Conservation (phyloP, 2,113 vertebrate genomes). For the Synchiropus splendidus region DNA sequence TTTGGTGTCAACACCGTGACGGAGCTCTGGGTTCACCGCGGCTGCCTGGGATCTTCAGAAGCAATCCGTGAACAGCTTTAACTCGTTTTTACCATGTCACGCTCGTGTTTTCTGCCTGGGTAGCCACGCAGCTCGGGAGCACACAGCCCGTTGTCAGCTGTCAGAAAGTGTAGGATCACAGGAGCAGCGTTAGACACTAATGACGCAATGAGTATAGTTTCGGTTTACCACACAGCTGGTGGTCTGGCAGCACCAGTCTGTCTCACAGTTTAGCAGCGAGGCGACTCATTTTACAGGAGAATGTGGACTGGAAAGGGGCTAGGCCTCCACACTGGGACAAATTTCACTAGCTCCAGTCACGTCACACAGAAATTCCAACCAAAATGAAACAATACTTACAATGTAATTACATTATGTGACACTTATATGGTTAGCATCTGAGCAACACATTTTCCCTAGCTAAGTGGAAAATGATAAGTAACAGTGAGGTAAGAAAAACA, state of each 20-base stretch:
- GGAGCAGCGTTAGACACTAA: conserved; percentile 6
- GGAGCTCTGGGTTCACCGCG: conserved; percentile 7
- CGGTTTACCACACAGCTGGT: conserved; percentile 17
- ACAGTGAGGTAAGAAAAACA: too few relatives aligned
- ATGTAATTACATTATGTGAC: too few relatives aligned
- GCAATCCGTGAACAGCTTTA: conserved; percentile 11
- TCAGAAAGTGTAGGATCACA: conserved; percentile 37
- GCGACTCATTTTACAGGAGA: too few relatives aligned
- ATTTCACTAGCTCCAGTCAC: too few relatives aligned
- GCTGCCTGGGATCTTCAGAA: conserved; percentile 14
- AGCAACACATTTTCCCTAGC: too few relatives aligned
- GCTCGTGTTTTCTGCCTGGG: conserved; percentile 25
- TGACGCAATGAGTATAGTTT: conserved; percentile 35
- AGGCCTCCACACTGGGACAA: too few relatives aligned
- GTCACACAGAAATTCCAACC: too few relatives aligned
- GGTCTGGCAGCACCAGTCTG: conserved; percentile 4
- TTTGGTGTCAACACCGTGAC: conserved; percentile 11
- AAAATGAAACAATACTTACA: too few relatives aligned
- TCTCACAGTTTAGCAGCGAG: conserved; percentile 7
- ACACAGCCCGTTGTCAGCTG: conserved; percentile 28
- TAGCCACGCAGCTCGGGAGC: conserved; percentile 10
- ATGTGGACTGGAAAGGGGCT: too few relatives aligned
- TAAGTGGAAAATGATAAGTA: too few relatives aligned
- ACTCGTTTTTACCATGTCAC: conserved; percentile 20
- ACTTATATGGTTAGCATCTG: too few relatives aligned